Base-by-base conservation (phyloP, 2,888 invertebrate species). In the Scrobipalpa atriplicella region DNA sequence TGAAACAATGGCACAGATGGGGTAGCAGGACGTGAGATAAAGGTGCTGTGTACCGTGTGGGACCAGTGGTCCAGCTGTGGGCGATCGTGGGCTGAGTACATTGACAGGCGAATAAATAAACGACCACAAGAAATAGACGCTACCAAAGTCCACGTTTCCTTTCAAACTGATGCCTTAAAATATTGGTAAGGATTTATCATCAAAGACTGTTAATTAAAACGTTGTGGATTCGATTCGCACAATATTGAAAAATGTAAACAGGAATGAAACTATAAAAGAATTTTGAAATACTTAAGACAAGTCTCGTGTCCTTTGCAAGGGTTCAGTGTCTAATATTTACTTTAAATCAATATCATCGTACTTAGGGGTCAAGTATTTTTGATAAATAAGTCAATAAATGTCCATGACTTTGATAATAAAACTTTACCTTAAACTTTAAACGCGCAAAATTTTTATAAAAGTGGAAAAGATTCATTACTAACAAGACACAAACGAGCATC, bases 1-100 rank as follows among this genome's bases (percentile, higher is more conserved):
- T 47, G n/a, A 47, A 47, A 47, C 47, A 47, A 47, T 47, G 47
- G 47, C 47, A 47, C 47, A 47, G 47, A 47, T 47, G 47, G 47
- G 47, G 47, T 47, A 6, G 47, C 47, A 47, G 47, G 47, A 47
- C 47, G 47, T 47, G 3, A 47, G 47, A 47, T 47, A 47, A 47
- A 5, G 16, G 47, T 29, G n/a, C n/a, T n/a, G 29, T 29, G 29
- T 29, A 29, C n/a, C n/a, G n/a, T n/a, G n/a, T n/a, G 29, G 29
- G 29, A 3, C 5, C 29, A 29, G 5, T 29, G 5, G 29, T 47
- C 16, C 47, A 47, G n/a, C n/a, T 1, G 47, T 47, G 47, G 47
- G 47, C 47, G 16, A 43, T 43, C 1, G 43, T 43, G 43, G 43
- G 43, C 13, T n/a, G n/a, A 47, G 16, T 47, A n/a, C 47, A 47